Evolutionary conservation across 2,113 vertebrate species (phyloP), one percentile per base, ranked within the genome.

Genomic region (Tamias sibiricus): DNA sequence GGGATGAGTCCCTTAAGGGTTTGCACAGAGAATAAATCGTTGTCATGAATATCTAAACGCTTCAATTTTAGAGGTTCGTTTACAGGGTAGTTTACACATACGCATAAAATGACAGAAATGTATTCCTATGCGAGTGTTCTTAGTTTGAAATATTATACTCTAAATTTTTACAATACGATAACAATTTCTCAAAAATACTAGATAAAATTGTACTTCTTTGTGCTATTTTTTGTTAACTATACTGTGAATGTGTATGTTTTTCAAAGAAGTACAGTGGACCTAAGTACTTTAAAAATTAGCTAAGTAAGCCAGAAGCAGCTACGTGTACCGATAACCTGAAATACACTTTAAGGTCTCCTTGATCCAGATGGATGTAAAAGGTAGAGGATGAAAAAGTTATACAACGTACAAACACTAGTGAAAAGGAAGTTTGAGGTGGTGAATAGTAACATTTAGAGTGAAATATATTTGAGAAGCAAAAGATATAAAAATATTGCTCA

Each of bases 391-490:
- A 68, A 52, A 71, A 85, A 35, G 3, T 47, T 75, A 40, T 40
- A 30, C 11, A 28, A 93, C 86, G n/a, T 40, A 32, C 42, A n/a
- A 72, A 59, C 8, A 62, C 17, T 62, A 87, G 4, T 82, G 49
- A 52, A 89, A 95, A 94, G 20, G 8, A 68, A 71, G 22, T 74
- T 90, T 52, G 49, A 90, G n/a, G 1, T 71, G 22, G 8, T 76
- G 11, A n/a, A 54, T 82, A 77, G 64, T 64, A 91, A 87, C 32
- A 83, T n/a, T 44, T 10, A 74, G 26, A 40, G n/a, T 26, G 19
- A 74, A 57, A n/a, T 86, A 75, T 19, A 71, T 81, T 77, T 80
- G 12, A 90, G 68, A n/a, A 64, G 17, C 37, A 86, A 96, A 82
- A 9, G 42, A 40, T 69, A 74, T 49, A 96, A 82, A 9, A 69